Evolutionary conservation across 2,797 vertebrate genomes (phyloP), one percentile per base, ranked within the genome.

Genomic region (Alosa sapidissima): DNA sequence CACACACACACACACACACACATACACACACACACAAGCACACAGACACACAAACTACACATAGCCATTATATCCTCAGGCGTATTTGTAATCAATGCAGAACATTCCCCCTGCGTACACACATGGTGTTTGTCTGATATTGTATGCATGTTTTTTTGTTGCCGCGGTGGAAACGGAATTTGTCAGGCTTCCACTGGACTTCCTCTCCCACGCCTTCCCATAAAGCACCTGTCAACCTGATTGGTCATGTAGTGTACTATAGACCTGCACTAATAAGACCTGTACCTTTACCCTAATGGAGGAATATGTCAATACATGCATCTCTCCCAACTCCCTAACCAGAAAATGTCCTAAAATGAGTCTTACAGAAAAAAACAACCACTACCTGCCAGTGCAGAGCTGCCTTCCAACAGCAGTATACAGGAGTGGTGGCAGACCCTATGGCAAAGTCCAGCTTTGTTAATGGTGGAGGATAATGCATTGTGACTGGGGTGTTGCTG

Each of bases 361-460:
- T 75, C 24, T 41, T 11, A 0, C 13, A 41, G 5, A 75, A 28
- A 41, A 24, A 68, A 24, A 68, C 0, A 75, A 81, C 83, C 52
- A 11, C 24, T 33, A 58, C 55, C 62, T 65, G 9, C 24, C 60
- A 28, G 28, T 65, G 60, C 62, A 33, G 11, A 0, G 2, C 24
- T 65, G 62, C 62, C 33, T 28, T 65, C 24, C 8, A 33, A 13
- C 24, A 24, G 24, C 1, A 28, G 62, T 3, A 11, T 3, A 13
- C 10, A 33, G 62, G 24, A 62, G n/a, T n/a, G 24, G 60, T 13
- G 19, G 62, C 8, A 28, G 24, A 13, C 62, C n/a, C n/a, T 68
- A 68, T 68, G 86, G 91, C 86, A 88, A 88, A 91, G 87, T 87
- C 91, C 88, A 91, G 94, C 91, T 92, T 92, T 90, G 90, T 94